Percentiles rank a stretch among this genome's conserved stretches.
These are phyloP conservation scores for Craterocephalus amniculus DNA, from an alignment of 2,797 vertebrate species.

Conservation along the genomic window DNA sequence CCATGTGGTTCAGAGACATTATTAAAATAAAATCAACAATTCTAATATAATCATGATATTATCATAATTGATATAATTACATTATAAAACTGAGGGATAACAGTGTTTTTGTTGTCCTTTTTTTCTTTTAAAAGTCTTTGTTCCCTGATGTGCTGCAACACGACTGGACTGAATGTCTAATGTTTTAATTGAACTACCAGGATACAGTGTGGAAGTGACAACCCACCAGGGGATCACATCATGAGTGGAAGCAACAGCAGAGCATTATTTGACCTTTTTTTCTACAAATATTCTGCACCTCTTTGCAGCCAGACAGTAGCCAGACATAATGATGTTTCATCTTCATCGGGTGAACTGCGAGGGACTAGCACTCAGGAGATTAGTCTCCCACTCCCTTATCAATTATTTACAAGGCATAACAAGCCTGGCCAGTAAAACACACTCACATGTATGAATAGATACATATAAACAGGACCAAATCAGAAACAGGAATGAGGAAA, in stretches of 20 bases:
- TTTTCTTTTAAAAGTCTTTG: too few relatives aligned
- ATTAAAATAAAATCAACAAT: too few relatives aligned
- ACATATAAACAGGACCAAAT: not conserved
- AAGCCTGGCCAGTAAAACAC: slow-evolving; percentile 40
- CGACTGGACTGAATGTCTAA: not conserved
- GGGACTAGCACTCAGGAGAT: slow-evolving; percentile 62
- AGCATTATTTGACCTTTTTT: slow-evolving; percentile 17
- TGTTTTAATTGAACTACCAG: not conserved
- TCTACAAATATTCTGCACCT: slow-evolving; percentile 20
- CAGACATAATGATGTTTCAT: slow-evolving; percentile 57
- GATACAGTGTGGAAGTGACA: not conserved
- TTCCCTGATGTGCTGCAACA: not conserved
- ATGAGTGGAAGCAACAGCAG: slow-evolving; percentile 14
- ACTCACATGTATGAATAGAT: slow-evolving; percentile 7
- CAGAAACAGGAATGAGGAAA: not conserved
- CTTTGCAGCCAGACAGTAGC: slow-evolving; percentile 45
- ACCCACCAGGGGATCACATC: not conserved
- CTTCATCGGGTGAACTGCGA: slow-evolving; percentile 44
- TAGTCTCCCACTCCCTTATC: slow-evolving; percentile 46
- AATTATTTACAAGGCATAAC: slow-evolving; percentile 75
- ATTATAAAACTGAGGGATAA: too few relatives aligned
- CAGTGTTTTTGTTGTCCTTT: too few relatives aligned
- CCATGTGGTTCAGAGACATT: too few relatives aligned
- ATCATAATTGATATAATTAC: too few relatives aligned
- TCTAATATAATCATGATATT: too few relatives aligned